These are phyloP conservation scores for Polietes domitor DNA, from an alignment of 2,888 invertebrate species.

Conservation along the genomic window DNA sequence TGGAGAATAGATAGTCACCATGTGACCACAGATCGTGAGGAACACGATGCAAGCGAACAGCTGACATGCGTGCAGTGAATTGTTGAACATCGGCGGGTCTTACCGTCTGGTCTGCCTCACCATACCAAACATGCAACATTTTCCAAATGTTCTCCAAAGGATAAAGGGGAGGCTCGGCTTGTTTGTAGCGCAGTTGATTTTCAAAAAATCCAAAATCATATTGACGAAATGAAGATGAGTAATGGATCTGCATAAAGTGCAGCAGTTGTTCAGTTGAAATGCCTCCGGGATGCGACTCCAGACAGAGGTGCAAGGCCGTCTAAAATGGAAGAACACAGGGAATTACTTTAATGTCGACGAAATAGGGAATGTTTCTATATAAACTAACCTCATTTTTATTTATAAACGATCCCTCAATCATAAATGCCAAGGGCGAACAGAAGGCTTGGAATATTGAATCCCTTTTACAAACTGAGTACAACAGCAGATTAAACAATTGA, in stretches of 20 bases:
- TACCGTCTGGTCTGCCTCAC: conserved; percentile 71
- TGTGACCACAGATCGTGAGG: conserved; percentile 71
- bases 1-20: conserved; percentile 68
- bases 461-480: conserved; percentile 80
- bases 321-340: conserved; percentile 40
- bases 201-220: conserved; percentile 71
- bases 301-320: conserved; percentile 68
- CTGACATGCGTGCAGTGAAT: conserved; percentile 68
- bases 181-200: conserved; percentile 69
- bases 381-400: conserved; percentile 5
- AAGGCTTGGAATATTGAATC: conserved; percentile 74
- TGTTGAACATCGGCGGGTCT: conserved; percentile 71
- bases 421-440: conserved; percentile 83
- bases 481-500: conserved; percentile 80
- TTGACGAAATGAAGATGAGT: conserved; percentile 71
- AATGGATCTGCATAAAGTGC: conserved; percentile 73
- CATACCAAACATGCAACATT: conserved; percentile 71
- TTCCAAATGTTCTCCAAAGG: conserved; percentile 70
- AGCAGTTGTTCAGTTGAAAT: conserved; percentile 74
- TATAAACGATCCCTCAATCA: conserved; percentile 77
- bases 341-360: not conserved
- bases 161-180: conserved; percentile 71
- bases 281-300: conserved; percentile 74
- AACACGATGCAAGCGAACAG: conserved; percentile 67
- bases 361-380: too few relatives aligned